Evolutionary conservation across 2,113 vertebrate species (phyloP).

Genomic region (Pungitius pungitius): DNA sequence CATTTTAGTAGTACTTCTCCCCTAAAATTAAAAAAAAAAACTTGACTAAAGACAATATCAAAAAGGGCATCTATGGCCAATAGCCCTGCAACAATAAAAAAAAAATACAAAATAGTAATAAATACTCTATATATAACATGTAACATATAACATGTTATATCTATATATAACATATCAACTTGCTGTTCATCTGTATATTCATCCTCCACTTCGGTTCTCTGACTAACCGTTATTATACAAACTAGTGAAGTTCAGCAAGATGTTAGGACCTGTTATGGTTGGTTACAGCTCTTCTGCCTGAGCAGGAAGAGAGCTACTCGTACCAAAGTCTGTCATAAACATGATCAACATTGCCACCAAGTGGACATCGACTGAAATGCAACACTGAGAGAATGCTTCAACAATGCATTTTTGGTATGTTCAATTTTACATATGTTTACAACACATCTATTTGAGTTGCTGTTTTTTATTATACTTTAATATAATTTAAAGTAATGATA

Average conservation of each 20-base stretch:
- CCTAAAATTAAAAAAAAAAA: too few species aligned
- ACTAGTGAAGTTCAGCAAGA: background rate
- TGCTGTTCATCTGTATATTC: background rate
- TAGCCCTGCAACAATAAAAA: too few species aligned
- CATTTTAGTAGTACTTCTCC: too few species aligned
- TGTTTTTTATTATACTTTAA: background rate
- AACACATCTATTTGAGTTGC: background rate
- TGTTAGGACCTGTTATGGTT: background rate
- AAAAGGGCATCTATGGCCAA: too few species aligned
- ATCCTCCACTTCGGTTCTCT: background rate
- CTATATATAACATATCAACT: background rate
- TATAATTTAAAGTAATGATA: too few species aligned
- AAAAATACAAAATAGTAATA: too few species aligned
- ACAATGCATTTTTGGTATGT: background rate
- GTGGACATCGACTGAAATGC: conserved; percentile 52
- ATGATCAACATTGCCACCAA: conserved; percentile 62
- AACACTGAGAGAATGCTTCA: background rate
- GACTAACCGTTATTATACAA: background rate
- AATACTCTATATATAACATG: too few species aligned
- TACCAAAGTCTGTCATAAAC: background rate
- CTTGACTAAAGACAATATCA: too few species aligned
- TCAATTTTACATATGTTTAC: background rate
- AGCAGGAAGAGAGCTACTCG: background rate
- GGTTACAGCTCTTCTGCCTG: background rate
- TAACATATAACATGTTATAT: too few species aligned